Evolutionary conservation across 92 coral and sea anemone genomes (phyloP), one percentile per base, ranked within the genome.

Genomic region (Pocillopora meandrina): DNA sequence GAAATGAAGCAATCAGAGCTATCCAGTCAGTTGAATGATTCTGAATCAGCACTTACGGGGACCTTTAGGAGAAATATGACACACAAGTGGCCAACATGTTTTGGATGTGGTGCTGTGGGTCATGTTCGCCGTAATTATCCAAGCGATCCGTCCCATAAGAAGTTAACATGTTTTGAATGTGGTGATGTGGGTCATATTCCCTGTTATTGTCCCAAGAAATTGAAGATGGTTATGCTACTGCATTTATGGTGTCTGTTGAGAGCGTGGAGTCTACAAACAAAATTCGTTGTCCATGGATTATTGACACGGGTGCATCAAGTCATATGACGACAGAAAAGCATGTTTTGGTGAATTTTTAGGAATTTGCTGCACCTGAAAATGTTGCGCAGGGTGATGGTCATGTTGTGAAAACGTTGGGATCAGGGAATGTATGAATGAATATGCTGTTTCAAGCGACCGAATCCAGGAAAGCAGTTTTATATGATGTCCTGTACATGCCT

Each of bases 331-430:
- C 31, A 26, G 31, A 26, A 26, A 26, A 26, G 31, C 31, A 26
- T 26, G 31, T 26, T 26, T 26, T 26, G 31, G 31, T 26, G 31
- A 0, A 72, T 70, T 84, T 82, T 26, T 78, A 70, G 75, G 80
- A 82, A 76, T 83, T 87, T 77, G 82, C 76, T 1, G 70, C 72
- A 42, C 89, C 91, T 69, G 91, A 79, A 77, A 83, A 83, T 56
- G 87, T 83, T 64, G 87, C 84, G 47, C 78, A 85, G 76, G 92
- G 94, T 56, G 92, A 91, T 60, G 90, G 92, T 61, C 88, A 68
- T 71, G 81, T 87, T 85, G 88, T 88, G 64, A 88, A 91, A 75
- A 92, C 90, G 19, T 85, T 83, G 82, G 92, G 90, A 76, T 80
- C 69, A 75, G 94, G 91, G 20, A 33, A 79, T 34, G 83, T 85